Percentiles rank a stretch among this genome's conserved stretches.
Evolutionary conservation across 2,113 vertebrate species (phyloP).

Genomic region (Tragelaphus strepsiceros): DNA sequence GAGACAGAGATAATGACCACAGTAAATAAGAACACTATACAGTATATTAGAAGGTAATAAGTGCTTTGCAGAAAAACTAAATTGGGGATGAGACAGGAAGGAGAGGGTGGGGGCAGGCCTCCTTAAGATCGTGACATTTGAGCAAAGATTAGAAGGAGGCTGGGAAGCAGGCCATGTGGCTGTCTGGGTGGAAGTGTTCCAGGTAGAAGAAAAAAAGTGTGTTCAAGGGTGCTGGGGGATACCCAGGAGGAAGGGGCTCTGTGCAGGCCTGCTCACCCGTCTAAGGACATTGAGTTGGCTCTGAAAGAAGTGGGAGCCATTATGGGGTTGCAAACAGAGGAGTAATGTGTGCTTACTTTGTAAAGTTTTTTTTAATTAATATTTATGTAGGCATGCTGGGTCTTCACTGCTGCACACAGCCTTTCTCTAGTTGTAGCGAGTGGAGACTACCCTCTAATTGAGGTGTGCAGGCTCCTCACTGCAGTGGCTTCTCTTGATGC

Average conservation of each 20-base stretch:
- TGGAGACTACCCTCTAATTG: background rate
- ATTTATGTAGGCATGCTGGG: background rate
- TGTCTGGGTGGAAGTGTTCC: background rate
- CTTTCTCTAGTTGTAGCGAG: background rate
- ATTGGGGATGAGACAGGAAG: background rate
- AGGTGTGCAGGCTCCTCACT: accelerated
- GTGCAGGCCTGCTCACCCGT: background rate
- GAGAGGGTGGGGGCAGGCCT: background rate
- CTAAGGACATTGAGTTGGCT: background rate
- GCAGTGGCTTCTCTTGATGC: background rate
- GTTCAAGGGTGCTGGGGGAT: background rate
- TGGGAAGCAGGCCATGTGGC: background rate
- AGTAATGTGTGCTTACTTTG: background rate
- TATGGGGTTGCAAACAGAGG: background rate
- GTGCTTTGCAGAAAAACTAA: background rate
- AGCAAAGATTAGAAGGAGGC: background rate
- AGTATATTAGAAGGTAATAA: background rate
- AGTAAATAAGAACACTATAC: background rate
- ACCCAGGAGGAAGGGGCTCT: background rate
- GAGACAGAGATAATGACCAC: background rate
- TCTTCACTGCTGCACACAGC: background rate
- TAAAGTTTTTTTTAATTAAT: background rate
- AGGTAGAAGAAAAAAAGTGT: background rate
- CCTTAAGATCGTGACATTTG: background rate
- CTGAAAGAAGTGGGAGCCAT: background rate